A percentile compares a stretch with the other conserved stretches of the same genome.
Evolutionary conservation across 2,888 invertebrate genomes (phyloP).

Genomic region (Balanococcus diminutus): DNA sequence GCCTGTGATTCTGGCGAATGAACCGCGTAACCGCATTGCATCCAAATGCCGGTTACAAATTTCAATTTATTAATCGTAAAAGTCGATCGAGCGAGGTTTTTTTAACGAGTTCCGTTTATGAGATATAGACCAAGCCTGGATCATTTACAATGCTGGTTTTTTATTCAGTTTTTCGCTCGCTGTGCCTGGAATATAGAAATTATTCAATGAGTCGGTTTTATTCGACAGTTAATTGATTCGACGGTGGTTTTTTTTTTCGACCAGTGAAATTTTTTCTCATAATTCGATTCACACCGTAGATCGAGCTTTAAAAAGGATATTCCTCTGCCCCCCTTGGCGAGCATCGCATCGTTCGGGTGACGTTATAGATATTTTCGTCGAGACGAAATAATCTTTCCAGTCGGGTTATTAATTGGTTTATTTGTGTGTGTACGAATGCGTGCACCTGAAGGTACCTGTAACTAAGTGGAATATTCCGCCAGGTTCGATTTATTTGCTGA

Average conservation of each 20-base stretch:
- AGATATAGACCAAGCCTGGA: background rate
- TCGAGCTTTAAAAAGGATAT: background rate
- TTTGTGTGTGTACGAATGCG: background rate
- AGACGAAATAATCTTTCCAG: background rate
- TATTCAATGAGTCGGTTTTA: background rate
- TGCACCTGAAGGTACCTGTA: background rate
- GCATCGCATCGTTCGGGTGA: background rate
- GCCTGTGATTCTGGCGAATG: background rate
- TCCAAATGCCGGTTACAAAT: background rate
- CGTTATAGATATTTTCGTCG: background rate
- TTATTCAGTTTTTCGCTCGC: background rate
- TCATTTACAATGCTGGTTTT: background rate
- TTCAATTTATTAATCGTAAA: slow-evolving; percentile 17
- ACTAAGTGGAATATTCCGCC: background rate
- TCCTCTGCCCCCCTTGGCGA: background rate
- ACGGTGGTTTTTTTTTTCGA: background rate
- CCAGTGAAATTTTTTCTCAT: slow-evolving; percentile 15
- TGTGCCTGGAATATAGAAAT: background rate
- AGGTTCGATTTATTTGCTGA: background rate
- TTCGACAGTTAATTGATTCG: background rate
- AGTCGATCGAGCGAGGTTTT: background rate
- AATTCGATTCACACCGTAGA: background rate
- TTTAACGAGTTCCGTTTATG: slow-evolving; percentile 1
- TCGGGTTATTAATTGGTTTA: background rate
- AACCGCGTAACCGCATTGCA: background rate